A percentile compares a stretch with the other conserved stretches of the same genome.
phyloP scores from a whole-genome alignment of 2,888 invertebrate species.

The Ditula angustiorana region DNA sequence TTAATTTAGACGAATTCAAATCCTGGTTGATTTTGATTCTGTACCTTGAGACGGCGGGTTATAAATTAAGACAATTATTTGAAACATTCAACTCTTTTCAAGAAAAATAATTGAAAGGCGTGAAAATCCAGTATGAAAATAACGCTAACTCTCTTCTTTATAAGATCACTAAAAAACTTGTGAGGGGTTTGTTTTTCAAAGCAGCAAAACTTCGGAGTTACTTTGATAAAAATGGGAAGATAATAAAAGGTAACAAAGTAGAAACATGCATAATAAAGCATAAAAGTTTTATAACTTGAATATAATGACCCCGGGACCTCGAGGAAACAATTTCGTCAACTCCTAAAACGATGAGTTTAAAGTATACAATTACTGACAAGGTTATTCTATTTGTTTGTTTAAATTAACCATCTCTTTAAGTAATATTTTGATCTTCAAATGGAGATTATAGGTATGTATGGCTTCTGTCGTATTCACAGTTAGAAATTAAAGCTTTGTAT shows the following conservation, averaged over 20 bases:
- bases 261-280: conserved; percentile 28
- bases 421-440: background rate
- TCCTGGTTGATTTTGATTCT: too few species aligned
- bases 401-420: background rate
- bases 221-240: background rate
- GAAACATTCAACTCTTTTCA: too few species aligned
- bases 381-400: background rate
- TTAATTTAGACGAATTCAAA: too few species aligned
- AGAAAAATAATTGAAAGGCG: too few species aligned
- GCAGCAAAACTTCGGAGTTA: background rate
- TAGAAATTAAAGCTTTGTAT: too few species aligned
- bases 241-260: conserved; percentile 15
- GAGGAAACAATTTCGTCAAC: conserved; percentile 12
- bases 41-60: too few species aligned
- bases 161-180: background rate
- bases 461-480: too few species aligned
- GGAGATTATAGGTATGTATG: too few species aligned
- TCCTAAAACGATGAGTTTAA: conserved; percentile 11
- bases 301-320: conserved; percentile 23
- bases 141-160: too few species aligned
- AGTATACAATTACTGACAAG: background rate
- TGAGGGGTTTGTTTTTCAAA: background rate
- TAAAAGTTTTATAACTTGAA: conserved; percentile 21
- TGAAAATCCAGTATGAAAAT: too few species aligned
- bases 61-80: too few species aligned